phyloP scores from a whole-genome alignment of 1,140 invertebrate species.

The Cardiocondyla obscurior region DNA sequence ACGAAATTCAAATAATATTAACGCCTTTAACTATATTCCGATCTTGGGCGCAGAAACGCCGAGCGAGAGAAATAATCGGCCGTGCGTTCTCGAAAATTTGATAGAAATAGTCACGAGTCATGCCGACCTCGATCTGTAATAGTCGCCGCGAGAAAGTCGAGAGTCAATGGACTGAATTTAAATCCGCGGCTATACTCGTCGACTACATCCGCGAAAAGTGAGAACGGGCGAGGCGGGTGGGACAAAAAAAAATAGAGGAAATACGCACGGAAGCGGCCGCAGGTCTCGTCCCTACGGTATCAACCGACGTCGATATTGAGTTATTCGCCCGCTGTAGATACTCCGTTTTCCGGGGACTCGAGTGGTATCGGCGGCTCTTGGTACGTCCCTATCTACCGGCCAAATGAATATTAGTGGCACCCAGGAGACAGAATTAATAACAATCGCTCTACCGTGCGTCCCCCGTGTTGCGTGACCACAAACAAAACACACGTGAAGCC shows the following conservation, averaged over 20 bases:
- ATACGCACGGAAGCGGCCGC: slow-evolving; percentile 70
- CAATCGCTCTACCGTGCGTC: slow-evolving; percentile 70
- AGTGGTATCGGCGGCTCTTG: slow-evolving; percentile 65
- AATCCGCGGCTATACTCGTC: slow-evolving; percentile 39
- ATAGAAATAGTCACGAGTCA: slow-evolving; percentile 17
- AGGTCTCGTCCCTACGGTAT: slow-evolving; percentile 72
- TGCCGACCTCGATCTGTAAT: neutral
- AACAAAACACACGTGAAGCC: slow-evolving; percentile 66
- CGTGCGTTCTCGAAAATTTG: neutral
- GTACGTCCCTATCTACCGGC: slow-evolving; percentile 65
- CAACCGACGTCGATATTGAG: slow-evolving; percentile 78
- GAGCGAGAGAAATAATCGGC: neutral
- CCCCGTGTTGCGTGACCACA: slow-evolving; percentile 39
- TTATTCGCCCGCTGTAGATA: slow-evolving; percentile 77
- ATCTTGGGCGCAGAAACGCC: neutral
- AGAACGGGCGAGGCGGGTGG: slow-evolving; percentile 37
- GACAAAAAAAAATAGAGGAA: slow-evolving; percentile 61
- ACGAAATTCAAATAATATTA: neutral
- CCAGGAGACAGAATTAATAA: slow-evolving; percentile 81
- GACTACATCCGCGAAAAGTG: neutral
- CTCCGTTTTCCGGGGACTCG: slow-evolving; percentile 74
- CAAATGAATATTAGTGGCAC: slow-evolving; percentile 82
- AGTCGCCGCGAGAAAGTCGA: neutral
- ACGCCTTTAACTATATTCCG: neutral
- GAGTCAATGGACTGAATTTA: slow-evolving; percentile 33